Conservation (phyloP, 1,140 invertebrate genomes). For the Drosophila busckii region DNA sequence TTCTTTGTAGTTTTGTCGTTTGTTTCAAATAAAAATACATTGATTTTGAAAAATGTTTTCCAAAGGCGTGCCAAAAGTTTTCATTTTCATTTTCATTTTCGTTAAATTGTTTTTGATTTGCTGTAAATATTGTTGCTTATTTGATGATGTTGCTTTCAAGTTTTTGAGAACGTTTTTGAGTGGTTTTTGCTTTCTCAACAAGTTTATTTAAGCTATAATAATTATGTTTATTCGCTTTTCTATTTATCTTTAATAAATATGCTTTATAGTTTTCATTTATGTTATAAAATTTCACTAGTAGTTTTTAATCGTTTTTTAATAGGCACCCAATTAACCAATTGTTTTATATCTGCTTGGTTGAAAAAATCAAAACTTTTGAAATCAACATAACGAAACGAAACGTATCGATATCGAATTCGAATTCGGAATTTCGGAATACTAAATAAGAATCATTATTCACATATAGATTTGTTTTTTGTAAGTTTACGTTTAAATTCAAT, state of each 20-base stretch:
- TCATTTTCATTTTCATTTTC: constrained; percentile 52
- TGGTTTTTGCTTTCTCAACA: constrained; percentile 56
- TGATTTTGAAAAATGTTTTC: constrained; percentile 73
- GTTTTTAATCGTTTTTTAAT: constrained; percentile 69
- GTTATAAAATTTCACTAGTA: constrained; percentile 79
- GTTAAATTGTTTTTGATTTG: constrained; percentile 36
- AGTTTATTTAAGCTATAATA: constrained; percentile 44
- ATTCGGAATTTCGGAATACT: no score
- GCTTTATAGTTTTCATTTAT: constrained; percentile 26
- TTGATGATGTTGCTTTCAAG: constrained; percentile 46
- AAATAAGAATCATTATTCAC: no score
- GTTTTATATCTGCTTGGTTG: constrained; percentile 41
- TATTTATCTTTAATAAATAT: constrained; percentile 55
- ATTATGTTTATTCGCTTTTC: constrained; percentile 46
- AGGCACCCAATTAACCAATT: constrained; percentile 79
- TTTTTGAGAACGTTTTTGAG: constrained; percentile 78
- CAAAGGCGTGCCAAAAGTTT: constrained; percentile 78
- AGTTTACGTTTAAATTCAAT: no score
- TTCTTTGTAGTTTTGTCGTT: constrained; percentile 32
- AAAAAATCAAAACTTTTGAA: constrained; percentile 27
- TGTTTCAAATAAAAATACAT: constrained; percentile 15
- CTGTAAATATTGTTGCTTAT: constrained; percentile 15
- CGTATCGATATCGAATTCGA: no score
- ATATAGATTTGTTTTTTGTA: no score
- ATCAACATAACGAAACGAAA: no score